A percentile compares a stretch with the other conserved stretches of the same genome.
Evolutionary conservation across 2,888 invertebrate genomes (phyloP).

Genomic region (Cheilosia urbana): DNA sequence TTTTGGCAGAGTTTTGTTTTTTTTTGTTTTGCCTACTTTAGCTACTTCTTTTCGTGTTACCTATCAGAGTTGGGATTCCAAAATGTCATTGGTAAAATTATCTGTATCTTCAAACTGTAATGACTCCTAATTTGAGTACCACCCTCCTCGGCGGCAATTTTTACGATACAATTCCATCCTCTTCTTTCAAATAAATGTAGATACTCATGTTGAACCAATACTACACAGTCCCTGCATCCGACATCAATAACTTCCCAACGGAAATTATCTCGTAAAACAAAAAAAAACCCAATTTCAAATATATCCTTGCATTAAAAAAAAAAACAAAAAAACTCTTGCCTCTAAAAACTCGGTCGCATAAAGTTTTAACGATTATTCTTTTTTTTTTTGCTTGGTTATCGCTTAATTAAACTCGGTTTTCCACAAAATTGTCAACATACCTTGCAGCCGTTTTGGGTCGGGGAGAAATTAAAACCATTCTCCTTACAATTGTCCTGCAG

Average conservation of each 20-base stretch:
- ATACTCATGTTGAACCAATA: background rate
- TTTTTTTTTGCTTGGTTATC: background rate
- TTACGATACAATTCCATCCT: background rate
- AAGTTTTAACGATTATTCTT: constrained; percentile 1
- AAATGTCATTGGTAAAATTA: too few species aligned
- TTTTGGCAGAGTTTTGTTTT: too few species aligned
- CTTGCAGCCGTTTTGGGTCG: background rate
- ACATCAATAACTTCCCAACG: background rate
- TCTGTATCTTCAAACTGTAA: background rate
- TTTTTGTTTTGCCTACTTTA: too few species aligned
- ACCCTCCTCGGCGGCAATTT: background rate
- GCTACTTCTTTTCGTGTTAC: too few species aligned
- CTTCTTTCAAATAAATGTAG: background rate
- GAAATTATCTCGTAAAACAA: constrained; percentile 2
- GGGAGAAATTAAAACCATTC: constrained; percentile 1
- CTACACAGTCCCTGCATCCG: background rate
- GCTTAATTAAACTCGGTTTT: constrained; percentile 29
- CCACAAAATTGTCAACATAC: constrained; percentile 33
- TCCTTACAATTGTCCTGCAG: background rate
- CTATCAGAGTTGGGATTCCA: too few species aligned
- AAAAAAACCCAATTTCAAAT: background rate
- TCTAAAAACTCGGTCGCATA: background rate
- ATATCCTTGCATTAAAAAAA: background rate
- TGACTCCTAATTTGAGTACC: background rate
- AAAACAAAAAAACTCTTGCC: background rate